Conservation (phyloP, 2,113 vertebrate species). For the Odocoileus virginianus region DNA sequence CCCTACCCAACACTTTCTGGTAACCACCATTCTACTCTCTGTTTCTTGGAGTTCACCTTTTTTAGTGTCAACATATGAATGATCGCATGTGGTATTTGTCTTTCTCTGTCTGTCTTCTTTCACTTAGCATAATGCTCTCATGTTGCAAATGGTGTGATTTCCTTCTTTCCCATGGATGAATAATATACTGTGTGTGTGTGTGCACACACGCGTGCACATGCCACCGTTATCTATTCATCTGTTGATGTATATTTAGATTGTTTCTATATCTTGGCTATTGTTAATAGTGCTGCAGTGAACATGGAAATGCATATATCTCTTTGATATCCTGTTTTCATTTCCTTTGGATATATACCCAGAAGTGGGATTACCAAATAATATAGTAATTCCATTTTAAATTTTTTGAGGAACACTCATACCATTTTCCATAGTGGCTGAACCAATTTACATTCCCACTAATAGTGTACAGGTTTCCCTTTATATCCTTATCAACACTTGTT, state of each 20-base stretch:
- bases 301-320: not conserved
- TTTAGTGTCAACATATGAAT: not conserved
- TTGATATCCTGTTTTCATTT: not conserved
- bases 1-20: not conserved
- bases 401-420: not conserved
- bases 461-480: not conserved
- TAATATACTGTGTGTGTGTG: not conserved
- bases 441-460: not conserved
- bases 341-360: not conserved
- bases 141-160: not conserved
- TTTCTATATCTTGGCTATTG: not conserved
- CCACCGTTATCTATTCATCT: not conserved
- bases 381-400: not conserved
- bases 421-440: not conserved
- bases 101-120: not conserved
- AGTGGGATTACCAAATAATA: not conserved
- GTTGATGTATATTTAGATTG: not conserved
- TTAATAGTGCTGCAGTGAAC: not conserved
- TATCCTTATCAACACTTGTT: not conserved
- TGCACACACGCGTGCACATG: accelerated
- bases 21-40: not conserved
- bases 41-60: not conserved
- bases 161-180: not conserved
- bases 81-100: not conserved
- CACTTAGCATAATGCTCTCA: not conserved